Conservation (phyloP, 2,797 vertebrate genomes). For the Astyanax mexicanus region DNA sequence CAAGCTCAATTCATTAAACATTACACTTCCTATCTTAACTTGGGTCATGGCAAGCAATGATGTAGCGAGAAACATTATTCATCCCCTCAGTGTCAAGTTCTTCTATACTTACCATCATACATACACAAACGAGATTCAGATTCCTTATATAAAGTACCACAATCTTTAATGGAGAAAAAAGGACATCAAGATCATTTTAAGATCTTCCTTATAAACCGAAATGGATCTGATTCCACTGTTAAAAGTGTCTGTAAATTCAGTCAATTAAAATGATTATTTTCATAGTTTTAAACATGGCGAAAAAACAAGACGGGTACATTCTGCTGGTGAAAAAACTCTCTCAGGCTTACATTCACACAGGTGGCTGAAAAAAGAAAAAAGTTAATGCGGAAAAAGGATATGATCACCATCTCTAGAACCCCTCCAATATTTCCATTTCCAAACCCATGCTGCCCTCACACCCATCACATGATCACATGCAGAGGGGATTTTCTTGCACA, state of each 20-base stretch:
- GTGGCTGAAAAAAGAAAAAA: slow-evolving; percentile 39
- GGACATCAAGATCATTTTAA: neutral
- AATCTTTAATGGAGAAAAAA: slow-evolving; percentile 5
- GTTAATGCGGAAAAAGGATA: slow-evolving; percentile 47
- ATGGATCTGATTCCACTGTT: slow-evolving; percentile 40
- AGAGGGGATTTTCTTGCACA: slow-evolving; percentile 8
- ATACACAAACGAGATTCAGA: slow-evolving; percentile 20
- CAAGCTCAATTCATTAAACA: slow-evolving; percentile 36
- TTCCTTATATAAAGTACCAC: slow-evolving; percentile 27
- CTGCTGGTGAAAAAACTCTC: slow-evolving; percentile 56
- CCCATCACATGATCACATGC: neutral
- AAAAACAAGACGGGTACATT: slow-evolving; percentile 35
- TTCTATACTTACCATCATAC: slow-evolving; percentile 17
- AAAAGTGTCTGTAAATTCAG: slow-evolving; percentile 57
- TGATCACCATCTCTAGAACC: slow-evolving; percentile 32
- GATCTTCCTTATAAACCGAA: slow-evolving; percentile 26
- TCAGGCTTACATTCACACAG: slow-evolving; percentile 41
- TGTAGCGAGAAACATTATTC: neutral
- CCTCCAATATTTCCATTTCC: slow-evolving; percentile 26
- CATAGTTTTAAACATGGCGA: slow-evolving; percentile 40
- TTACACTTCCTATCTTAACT: slow-evolving; percentile 14
- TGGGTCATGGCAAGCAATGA: slow-evolving; percentile 19
- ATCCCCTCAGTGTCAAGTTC: neutral
- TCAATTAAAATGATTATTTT: slow-evolving; percentile 52
- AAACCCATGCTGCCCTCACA: neutral